A percentile compares a stretch with the other conserved stretches of the same genome.
These are phyloP conservation scores for Semnornis frantzii DNA, from an alignment of 2,113 vertebrate species.

Conservation along the genomic window DNA sequence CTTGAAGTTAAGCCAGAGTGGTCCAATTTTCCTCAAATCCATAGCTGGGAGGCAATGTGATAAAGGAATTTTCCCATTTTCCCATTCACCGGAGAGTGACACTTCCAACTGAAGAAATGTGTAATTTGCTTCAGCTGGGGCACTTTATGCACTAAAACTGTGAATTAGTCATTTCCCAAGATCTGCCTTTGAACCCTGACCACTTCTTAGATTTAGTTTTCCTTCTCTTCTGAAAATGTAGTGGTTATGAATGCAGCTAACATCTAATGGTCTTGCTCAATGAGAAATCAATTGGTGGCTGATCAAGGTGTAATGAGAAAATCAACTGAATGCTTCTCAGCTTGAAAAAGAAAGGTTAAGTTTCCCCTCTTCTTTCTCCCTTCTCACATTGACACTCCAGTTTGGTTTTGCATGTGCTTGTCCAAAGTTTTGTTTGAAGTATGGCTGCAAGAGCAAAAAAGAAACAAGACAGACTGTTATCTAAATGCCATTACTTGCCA, in stretches of 20 bases:
- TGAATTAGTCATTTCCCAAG: constrained; percentile 39
- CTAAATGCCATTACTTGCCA: constrained; percentile 38
- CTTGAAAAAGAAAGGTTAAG: background rate
- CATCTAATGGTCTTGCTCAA: background rate
- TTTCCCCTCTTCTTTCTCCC: background rate
- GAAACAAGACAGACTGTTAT: background rate
- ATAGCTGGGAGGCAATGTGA: background rate
- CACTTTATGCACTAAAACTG: background rate
- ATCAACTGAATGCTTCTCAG: background rate
- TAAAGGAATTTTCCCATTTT: constrained; percentile 5
- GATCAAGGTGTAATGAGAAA: background rate
- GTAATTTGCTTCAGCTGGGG: constrained; percentile 19
- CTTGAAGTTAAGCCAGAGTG: background rate
- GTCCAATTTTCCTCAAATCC: constrained; percentile 27
- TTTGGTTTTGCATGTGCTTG: background rate
- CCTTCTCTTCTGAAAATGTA: background rate
- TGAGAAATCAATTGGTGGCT: background rate
- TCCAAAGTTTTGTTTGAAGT: constrained; percentile 37
- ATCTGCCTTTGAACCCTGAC: constrained; percentile 45
- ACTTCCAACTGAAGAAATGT: constrained; percentile 1
- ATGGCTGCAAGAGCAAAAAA: background rate
- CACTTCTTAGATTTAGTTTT: background rate
- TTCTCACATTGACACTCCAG: background rate
- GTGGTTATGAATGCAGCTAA: background rate
- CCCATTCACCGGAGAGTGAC: background rate